Base-by-base conservation (phyloP, 2,797 vertebrate species). In the Hypotaenidia okinawae region DNA sequence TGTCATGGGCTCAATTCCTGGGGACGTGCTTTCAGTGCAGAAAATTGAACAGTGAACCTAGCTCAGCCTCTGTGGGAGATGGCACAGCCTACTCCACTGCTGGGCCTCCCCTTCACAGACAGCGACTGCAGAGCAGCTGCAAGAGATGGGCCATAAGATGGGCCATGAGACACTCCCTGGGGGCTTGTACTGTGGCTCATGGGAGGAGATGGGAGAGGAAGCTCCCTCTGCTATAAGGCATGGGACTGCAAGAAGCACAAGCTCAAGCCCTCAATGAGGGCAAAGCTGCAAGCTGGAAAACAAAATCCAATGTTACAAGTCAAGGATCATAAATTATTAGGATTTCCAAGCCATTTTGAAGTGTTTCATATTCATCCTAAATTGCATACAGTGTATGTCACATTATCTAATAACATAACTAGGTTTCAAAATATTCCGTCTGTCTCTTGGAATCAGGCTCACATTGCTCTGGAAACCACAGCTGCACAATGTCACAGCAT, bases 291-390 rank as follows among this genome's bases (percentile, higher is more conserved):
- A 55, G 82, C 86, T 87, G 88, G 49, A 67, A 89, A 77, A 77
- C 37, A 88, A 94, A 83, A 28, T 45, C 47, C 77, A 52, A 8
- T 21, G 70, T 84, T 83, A 70, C 41, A 70, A 89, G 75, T 74
- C 84, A 75, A 61, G 67, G 66, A 85, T 57, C 30, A 49, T 30
- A 80, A 83, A 70, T 1, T 3, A 87, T 81, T 23, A 64, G 57
- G 64, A 55, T 74, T 93, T 92, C 81, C 79, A 80, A 78, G 45
- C 18, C 23, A 37, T 51, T 86, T 19, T 72, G 49, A 93, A 95
- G 84, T 58, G 89, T 93, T 90, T 74, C 52, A 72, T 88, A 75
- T 70, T 93, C 69, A 78, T 72, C 68, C 76, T 61, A 74, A 89
- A 91, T 64, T 77, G 75, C 68, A 58, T 51, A 55, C 27, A 64